A percentile compares a stretch with the other conserved stretches of the same genome.
Conservation (phyloP, 2,888 invertebrate genomes). For the Limnephilus auricula region DNA sequence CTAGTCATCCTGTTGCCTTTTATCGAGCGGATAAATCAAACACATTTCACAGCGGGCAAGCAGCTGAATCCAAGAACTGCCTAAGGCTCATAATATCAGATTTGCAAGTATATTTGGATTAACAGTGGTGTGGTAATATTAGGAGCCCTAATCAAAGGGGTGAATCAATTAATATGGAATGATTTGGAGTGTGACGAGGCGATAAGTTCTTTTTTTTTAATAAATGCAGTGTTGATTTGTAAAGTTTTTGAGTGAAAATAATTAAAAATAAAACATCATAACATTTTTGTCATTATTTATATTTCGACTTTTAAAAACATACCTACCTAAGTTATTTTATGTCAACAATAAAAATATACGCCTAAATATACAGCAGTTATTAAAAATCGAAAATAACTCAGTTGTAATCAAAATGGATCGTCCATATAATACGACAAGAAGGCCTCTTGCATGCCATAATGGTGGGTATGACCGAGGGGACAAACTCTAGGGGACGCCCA, state of each 20-base stretch:
- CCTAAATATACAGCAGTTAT: no score
- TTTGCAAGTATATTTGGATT: not conserved
- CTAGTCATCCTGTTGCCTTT: constrained; percentile 25
- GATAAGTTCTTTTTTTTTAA: not conserved
- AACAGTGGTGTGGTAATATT: not conserved
- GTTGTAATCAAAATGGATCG: no score
- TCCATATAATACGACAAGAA: no score
- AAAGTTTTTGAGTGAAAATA: not conserved
- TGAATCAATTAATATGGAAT: not conserved
- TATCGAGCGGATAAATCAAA: constrained; percentile 32
- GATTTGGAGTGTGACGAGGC: not conserved
- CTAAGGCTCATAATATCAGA: not conserved
- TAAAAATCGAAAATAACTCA: no score
- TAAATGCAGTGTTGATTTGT: not conserved
- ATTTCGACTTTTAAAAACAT: not conserved
- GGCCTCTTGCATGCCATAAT: no score
- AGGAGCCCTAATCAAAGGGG: not conserved
- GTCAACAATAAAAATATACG: no score
- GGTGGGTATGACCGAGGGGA: no score
- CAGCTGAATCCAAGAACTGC: constrained; percentile 24
- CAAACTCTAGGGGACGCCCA: no score
- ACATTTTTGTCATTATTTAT: not conserved
- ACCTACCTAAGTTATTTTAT: no score
- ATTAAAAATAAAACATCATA: not conserved
- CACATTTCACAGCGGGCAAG: constrained; percentile 34